phyloP scores from a whole-genome alignment of 2,888 invertebrate species.

The Lithosia quadra region DNA sequence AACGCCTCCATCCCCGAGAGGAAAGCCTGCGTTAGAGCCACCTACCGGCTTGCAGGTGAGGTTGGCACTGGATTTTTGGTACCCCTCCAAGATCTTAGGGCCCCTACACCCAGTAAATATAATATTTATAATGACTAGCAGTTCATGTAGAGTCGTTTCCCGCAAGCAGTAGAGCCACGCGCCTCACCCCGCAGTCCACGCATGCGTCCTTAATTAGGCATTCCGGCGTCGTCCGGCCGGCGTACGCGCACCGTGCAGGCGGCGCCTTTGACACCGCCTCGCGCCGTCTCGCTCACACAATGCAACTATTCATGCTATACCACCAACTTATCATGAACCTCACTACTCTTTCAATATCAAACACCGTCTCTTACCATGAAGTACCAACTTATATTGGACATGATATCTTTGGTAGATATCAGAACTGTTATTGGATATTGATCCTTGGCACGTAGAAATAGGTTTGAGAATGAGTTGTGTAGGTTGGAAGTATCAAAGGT shows the following conservation, averaged over 20 bases:
- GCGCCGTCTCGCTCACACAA: conserved; percentile 79
- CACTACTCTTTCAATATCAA: conserved; percentile 77
- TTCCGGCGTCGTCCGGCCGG: conserved; percentile 82
- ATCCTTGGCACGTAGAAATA: conserved; percentile 35
- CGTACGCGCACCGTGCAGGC: conserved; percentile 79
- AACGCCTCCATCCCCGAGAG: too few relatives aligned
- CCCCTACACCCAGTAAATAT: too few relatives aligned
- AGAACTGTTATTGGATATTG: conserved; percentile 31
- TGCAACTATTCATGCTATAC: conserved; percentile 78
- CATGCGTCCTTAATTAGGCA: conserved; percentile 87
- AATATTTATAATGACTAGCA: too few relatives aligned
- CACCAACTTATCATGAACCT: conserved; percentile 56
- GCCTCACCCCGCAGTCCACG: conserved; percentile 71
- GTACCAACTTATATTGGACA: conserved; percentile 59
- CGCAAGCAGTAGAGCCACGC: conserved; percentile 34
- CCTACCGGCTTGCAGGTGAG: too few relatives aligned
- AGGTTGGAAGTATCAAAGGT: conserved; percentile 70
- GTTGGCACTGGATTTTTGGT: too few relatives aligned
- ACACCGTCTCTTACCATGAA: conserved; percentile 59
- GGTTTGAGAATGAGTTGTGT: conserved; percentile 39
- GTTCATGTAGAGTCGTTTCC: conserved; percentile 28
- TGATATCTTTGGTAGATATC: conserved; percentile 62
- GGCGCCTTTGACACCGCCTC: conserved; percentile 78
- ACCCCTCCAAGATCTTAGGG: too few relatives aligned
- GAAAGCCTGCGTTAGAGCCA: too few relatives aligned